Evolutionary conservation across 2,797 vertebrate genomes (phyloP), one percentile per base, ranked within the genome.

Genomic region (Chiropotes sagulatus): DNA sequence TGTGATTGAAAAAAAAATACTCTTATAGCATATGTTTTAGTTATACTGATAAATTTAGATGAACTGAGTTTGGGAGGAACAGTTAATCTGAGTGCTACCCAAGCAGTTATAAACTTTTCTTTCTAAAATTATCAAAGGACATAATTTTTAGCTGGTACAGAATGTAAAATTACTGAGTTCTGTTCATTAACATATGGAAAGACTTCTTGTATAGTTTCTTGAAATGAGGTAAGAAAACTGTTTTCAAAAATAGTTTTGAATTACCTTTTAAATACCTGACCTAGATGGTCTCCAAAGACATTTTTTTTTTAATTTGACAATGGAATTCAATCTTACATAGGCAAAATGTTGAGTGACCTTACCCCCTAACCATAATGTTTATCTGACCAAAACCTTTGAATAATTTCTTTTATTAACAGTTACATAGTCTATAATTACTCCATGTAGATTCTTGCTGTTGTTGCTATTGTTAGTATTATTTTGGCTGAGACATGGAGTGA

Each of bases 401-500:
- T 57, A 84, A 81, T 88, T 93, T 96, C 90, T 79, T 93, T 92
- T 96, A 61, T 89, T 2, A 85, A 9, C 90, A 73, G 84, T 95
- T 79, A 54, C 17, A n/a, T 84, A 83, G 76, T 97, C 85, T 93
- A 33, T 94, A 90, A 94, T 58, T 95, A 54, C 98, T 98, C 98
- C 97, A 98, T 97, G 96, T 95, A 52, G 89, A 90, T 76, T 94
- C 75, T 96, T 95, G 67, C 70, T 94, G 57, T 89, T 89, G 14
- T 9, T 95, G n/a, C 46, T 96, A 17, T 61, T 81, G 14, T 88
- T 94, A 70, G 5, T 82, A 80, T 44, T 88, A 13, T 88, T 96
- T 93, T 97, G 96, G 28, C 81, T 97, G 54, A 52, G 78, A 96
- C 33, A 98, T 98, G 98, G 98, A 97, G 96, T 93, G 70, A 97